Base-by-base conservation (phyloP, 37 sponge, comb jelly and placozoan genomes). In the Chondrilla cf. caribensis region DNA sequence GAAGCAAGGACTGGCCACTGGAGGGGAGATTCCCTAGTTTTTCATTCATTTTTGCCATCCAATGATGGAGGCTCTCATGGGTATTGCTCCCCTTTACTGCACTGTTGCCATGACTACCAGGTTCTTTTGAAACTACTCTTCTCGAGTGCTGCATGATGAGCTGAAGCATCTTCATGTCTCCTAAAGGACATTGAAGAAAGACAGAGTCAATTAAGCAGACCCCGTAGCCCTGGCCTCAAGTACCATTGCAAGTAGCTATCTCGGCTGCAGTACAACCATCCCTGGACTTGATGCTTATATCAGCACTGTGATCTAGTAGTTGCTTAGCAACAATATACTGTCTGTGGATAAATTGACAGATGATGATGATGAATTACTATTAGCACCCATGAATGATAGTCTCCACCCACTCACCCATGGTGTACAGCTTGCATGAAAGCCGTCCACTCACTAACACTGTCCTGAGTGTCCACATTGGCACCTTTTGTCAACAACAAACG, bases 391-490 rank as follows among this genome's bases (percentile, higher is more conserved):
- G 29, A 62, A 19, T 9, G 64, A 62, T 6, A 9, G 25, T n/a
- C 64, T 29, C 6, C 25, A 28, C 15, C 29, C 25, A 19, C 82
- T 11, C 80, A 92, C 93, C 82, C 86, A 59, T 91, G 86, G 40
- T 95, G 88, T 15, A 81, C 85, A 17, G 95, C 92, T 40, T 85
- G 95, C 93, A 95, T 91, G 79, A 95, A 78, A 17, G 93, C 87
- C 35, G 93, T 95, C 95, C 95, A 95, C 1, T 85, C 85, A 70
- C 88, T 36, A 29, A 85, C 58, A 11, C 54, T 26, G 62, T 95
- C 95, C 36, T 86, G 87, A 14, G 85, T 85, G 62, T 95, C 81
- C 7, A 92, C 83, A 31, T 89, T 75, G 15, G 87, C 89, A 0
- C 90, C 87, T 38, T 60, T 37, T 19, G 33, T 51, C 5, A 95